phyloP scores from a whole-genome alignment of 2,888 invertebrate species.

The Taphrorychus bicolor region DNA sequence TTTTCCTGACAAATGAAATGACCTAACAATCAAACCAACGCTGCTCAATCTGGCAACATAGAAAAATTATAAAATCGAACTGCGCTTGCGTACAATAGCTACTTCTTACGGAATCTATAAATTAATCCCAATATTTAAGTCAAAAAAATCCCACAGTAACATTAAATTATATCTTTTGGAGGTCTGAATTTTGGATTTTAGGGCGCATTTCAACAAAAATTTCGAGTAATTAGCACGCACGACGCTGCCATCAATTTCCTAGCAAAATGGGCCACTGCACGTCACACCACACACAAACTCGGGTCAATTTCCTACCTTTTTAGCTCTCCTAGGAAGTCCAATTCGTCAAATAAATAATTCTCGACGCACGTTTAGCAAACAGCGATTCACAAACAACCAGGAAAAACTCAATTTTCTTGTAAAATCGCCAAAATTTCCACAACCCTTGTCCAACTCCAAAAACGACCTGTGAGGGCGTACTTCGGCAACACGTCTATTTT shows the following conservation, averaged over 20 bases:
- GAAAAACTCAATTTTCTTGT: background rate
- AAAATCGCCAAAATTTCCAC: background rate
- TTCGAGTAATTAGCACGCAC: slow-evolving; percentile 72
- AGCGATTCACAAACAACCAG: background rate
- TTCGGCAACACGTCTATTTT: slow-evolving; percentile 57
- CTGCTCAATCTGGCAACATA: no score
- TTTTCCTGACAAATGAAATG: no score
- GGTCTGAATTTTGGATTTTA: slow-evolving; percentile 53
- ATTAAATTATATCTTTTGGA: no score
- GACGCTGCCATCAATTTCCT: slow-evolving; percentile 68
- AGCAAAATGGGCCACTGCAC: slow-evolving; percentile 44
- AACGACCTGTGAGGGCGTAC: slow-evolving; percentile 68
- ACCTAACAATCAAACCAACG: no score
- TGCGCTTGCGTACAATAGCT: no score
- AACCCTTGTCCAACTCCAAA: slow-evolving; percentile 61
- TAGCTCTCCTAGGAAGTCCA: background rate
- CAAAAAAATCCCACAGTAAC: no score
- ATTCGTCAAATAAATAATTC: background rate
- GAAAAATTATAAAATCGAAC: no score
- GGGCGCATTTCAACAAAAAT: slow-evolving; percentile 72
- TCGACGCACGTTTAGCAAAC: background rate
- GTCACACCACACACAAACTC: slow-evolving; percentile 46
- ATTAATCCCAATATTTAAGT: no score
- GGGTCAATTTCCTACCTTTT: slow-evolving; percentile 36
- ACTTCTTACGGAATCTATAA: no score